phyloP scores from a whole-genome alignment of 1,140 invertebrate species.

The Drosophila bifasciata region DNA sequence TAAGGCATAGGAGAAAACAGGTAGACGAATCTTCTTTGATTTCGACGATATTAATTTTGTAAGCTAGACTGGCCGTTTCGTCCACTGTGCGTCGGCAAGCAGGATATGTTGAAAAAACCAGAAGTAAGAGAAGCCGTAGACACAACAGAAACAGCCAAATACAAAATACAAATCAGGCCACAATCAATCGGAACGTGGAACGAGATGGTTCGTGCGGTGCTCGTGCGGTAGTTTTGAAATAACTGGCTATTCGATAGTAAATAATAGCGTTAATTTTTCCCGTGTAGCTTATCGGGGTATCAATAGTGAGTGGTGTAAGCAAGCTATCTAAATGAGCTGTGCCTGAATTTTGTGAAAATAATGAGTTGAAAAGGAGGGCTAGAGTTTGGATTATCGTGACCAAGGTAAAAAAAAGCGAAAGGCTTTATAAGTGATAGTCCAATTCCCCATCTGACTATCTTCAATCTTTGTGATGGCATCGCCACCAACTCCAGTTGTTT shows the following conservation, averaged over 20 bases:
- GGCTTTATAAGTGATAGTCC: neutral
- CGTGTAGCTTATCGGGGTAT: no score
- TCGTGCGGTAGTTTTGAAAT: neutral
- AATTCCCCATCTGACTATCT: no score
- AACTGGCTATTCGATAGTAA: neutral
- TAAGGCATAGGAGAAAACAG: no score
- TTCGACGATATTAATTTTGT: no score
- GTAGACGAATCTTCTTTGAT: no score
- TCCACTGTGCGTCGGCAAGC: constrained; percentile 11
- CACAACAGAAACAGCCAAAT: constrained; percentile 55
- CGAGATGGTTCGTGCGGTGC: neutral
- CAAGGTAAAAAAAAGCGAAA: no score
- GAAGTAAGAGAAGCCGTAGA: constrained; percentile 62
- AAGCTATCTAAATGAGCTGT: no score
- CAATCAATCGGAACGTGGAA: constrained; percentile 55
- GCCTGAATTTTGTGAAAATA: no score
- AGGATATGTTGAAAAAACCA: constrained; percentile 64
- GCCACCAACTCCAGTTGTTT: constrained; percentile 44
- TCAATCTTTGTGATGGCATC: constrained; percentile 14
- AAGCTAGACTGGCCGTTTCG: neutral
- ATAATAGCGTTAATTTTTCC: no score
- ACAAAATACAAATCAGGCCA: constrained; percentile 74
- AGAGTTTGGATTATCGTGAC: no score
- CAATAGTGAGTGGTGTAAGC: no score
- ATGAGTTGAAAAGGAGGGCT: no score